Evolutionary conservation across 1,140 invertebrate genomes (phyloP).

Genomic region (Bombus difficillimus): DNA sequence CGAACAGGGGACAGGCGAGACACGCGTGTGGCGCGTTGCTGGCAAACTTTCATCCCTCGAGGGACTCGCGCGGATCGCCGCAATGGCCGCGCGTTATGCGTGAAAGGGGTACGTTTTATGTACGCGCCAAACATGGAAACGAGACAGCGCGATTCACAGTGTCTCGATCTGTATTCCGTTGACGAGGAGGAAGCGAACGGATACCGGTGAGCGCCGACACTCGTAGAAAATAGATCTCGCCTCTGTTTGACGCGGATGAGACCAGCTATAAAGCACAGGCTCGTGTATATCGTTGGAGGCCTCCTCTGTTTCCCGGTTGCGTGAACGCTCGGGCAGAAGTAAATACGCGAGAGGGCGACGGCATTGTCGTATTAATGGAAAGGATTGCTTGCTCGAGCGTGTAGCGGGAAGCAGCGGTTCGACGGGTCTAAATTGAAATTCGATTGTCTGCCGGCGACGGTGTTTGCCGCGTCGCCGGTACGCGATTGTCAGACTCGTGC

Average conservation of each 20-base stretch:
- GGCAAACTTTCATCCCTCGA: slow-evolving; percentile 37
- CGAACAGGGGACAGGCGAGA: slow-evolving; percentile 6
- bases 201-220: not conserved
- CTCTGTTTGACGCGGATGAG: slow-evolving; percentile 23
- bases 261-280: not conserved
- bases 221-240: slow-evolving; percentile 58
- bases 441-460: slow-evolving; percentile 75
- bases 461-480: slow-evolving; percentile 62
- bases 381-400: slow-evolving; percentile 79
- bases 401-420: slow-evolving; percentile 74
- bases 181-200: not conserved
- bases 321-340: slow-evolving; percentile 54
- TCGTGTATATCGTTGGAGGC: not conserved
- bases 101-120: slow-evolving; percentile 19
- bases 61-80: not conserved
- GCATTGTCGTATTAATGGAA: slow-evolving; percentile 80
- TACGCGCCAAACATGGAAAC: too few species aligned
- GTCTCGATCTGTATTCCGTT: not conserved
- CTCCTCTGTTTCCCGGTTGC: slow-evolving; percentile 36
- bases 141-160: not conserved
- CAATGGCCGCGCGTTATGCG: slow-evolving; percentile 25
- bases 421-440: slow-evolving; percentile 80
- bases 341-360: slow-evolving; percentile 76
- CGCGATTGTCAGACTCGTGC: slow-evolving; percentile 52
- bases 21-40: slow-evolving; percentile 30